These are phyloP conservation scores for Lineus longissimus DNA, from an alignment of 1,140 invertebrate species.

Conservation along the genomic window DNA sequence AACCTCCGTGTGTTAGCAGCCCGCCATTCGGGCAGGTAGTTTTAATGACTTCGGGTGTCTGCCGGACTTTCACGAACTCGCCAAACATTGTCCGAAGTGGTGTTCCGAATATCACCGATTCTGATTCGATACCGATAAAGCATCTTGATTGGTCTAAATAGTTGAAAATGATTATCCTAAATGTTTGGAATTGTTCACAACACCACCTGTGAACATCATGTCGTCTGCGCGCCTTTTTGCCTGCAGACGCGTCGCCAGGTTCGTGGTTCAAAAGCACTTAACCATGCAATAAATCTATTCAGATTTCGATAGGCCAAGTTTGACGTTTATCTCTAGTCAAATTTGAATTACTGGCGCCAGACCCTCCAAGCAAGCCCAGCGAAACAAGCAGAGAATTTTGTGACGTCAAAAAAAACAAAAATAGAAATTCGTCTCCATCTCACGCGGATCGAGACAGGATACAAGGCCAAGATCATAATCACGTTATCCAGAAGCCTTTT, in stretches of 20 bases:
- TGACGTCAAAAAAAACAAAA: too few relatives aligned
- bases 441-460: too few relatives aligned
- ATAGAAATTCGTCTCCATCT: too few relatives aligned
- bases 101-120: neutral
- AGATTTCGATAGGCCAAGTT: too few relatives aligned
- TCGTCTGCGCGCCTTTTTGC: neutral
- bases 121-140: neutral
- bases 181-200: neutral
- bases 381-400: too few relatives aligned
- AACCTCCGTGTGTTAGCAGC: neutral
- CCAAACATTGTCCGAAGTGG: neutral
- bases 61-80: neutral
- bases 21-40: neutral
- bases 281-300: conserved; percentile 6
- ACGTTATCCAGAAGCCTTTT: too few relatives aligned
- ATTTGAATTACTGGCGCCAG: too few relatives aligned
- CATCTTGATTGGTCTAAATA: neutral
- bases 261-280: conserved; percentile 5
- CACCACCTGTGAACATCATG: neutral
- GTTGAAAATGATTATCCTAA: neutral
- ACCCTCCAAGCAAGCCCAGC: too few relatives aligned
- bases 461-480: too few relatives aligned
- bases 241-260: neutral
- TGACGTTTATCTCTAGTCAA: too few relatives aligned
- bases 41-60: conserved; percentile 2